phyloP scores from a whole-genome alignment of 35 echinoderm and acorn worm species.

The Heliocidaris tuberculata region DNA sequence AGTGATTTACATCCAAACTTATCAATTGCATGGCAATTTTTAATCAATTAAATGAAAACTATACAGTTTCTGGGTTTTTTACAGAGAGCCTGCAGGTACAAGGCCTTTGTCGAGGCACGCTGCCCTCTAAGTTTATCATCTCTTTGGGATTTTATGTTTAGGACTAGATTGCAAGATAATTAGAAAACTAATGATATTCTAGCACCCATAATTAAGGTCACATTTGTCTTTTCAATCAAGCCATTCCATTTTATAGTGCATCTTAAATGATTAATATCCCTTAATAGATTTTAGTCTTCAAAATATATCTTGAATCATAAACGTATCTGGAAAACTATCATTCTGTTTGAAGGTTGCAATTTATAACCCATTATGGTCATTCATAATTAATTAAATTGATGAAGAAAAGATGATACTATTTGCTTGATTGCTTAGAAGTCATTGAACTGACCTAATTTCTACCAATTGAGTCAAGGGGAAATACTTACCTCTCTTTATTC shows the following conservation, averaged over 20 bases:
- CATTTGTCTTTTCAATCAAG: neutral
- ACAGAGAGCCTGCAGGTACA: neutral
- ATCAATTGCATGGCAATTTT: constrained; percentile 28
- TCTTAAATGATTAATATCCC: neutral
- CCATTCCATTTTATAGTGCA: neutral
- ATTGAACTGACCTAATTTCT: neutral
- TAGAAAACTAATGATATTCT: constrained; percentile 13
- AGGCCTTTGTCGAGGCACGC: neutral
- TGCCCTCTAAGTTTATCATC: neutral
- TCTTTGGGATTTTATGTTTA: neutral
- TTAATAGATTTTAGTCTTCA: neutral
- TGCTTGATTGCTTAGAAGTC: neutral
- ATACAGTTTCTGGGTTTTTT: neutral
- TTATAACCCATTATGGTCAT: constrained; percentile 5
- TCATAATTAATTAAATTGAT: neutral
- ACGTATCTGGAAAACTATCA: neutral
- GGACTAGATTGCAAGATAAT: neutral
- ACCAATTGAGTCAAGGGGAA: neutral
- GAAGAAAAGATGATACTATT: neutral
- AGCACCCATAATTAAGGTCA: neutral
- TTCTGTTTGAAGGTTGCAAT: neutral
- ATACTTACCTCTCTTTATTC: too few relatives aligned
- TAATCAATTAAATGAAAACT: constrained; percentile 41
- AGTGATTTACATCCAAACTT: constrained; percentile 32
- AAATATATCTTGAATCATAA: neutral